A percentile compares a stretch with the other conserved stretches of the same genome.
Conservation (phyloP, 2,113 vertebrate genomes). For the Gorsachius goisagi region DNA sequence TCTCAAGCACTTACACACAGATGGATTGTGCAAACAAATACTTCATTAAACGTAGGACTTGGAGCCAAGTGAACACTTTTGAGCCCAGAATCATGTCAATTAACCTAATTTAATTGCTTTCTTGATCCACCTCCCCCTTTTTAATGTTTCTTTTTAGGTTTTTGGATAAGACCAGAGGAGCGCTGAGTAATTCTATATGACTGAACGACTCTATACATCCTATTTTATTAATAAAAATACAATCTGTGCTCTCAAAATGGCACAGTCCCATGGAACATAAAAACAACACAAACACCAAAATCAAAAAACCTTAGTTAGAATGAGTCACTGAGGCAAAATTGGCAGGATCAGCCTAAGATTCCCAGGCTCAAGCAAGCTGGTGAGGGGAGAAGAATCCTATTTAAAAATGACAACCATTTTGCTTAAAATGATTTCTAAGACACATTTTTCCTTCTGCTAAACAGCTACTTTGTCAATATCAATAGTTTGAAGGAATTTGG, state of each 20-base stretch:
- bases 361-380: background rate
- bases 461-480: background rate
- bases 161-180: background rate
- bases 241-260: background rate
- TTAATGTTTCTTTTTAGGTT: background rate
- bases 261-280: background rate
- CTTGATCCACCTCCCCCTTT: background rate
- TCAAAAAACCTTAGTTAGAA: background rate
- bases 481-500: background rate
- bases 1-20: conserved; percentile 22
- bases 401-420: background rate
- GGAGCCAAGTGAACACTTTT: conserved; percentile 17
- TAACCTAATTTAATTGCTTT: conserved; percentile 38
- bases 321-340: conserved; percentile 4
- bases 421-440: background rate
- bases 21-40: conserved; percentile 59
- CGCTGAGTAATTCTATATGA: background rate
- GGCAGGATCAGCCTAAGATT: background rate
- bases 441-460: background rate
- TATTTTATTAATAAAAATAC: conserved; percentile 24
- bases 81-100: conserved; percentile 28
- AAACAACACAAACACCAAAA: background rate
- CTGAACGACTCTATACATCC: background rate
- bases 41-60: conserved; percentile 3
- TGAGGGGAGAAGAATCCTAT: background rate